These are phyloP conservation scores for Parauchenoglanis ngamensis DNA, from an alignment of 2,797 vertebrate species.

Conservation along the genomic window DNA sequence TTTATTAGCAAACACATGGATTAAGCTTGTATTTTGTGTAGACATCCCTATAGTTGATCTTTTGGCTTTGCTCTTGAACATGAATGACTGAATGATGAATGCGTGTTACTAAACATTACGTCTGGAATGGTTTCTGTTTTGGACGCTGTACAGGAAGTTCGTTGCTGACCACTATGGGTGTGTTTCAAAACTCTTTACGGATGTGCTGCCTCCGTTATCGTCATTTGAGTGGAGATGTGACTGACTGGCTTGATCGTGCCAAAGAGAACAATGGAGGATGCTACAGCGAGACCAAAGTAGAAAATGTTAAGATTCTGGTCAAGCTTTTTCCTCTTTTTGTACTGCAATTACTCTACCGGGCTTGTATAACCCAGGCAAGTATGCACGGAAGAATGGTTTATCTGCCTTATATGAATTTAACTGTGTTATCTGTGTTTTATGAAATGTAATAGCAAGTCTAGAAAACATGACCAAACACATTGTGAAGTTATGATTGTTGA, in stretches of 20 bases:
- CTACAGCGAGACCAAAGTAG: slow-evolving; percentile 83
- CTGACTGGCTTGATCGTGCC: slow-evolving; percentile 83
- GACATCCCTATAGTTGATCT: neutral
- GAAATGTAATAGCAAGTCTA: neutral
- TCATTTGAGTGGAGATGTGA: slow-evolving; percentile 67
- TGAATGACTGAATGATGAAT: neutral
- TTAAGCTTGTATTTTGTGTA: neutral
- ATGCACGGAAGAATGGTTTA: neutral
- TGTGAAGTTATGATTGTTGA: neutral
- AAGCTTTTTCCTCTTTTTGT: slow-evolving; percentile 84
- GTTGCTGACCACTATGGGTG: slow-evolving; percentile 76
- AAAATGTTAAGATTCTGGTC: slow-evolving; percentile 82
- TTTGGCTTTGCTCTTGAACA: slow-evolving; percentile 2
- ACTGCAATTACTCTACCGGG: slow-evolving; percentile 87
- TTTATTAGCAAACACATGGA: neutral
- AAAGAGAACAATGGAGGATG: slow-evolving; percentile 84
- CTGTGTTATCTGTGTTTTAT: neutral
- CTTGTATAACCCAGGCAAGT: slow-evolving; percentile 85
- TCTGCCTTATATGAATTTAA: neutral
- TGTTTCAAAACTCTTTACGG: slow-evolving; percentile 80
- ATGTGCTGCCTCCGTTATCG: slow-evolving; percentile 69
- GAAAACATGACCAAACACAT: neutral
- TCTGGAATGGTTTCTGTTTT: neutral
- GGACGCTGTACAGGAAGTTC: slow-evolving; percentile 74
- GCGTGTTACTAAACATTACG: neutral